Base-by-base conservation (phyloP, 2,888 invertebrate genomes). In the Xestia rhomboidea region DNA sequence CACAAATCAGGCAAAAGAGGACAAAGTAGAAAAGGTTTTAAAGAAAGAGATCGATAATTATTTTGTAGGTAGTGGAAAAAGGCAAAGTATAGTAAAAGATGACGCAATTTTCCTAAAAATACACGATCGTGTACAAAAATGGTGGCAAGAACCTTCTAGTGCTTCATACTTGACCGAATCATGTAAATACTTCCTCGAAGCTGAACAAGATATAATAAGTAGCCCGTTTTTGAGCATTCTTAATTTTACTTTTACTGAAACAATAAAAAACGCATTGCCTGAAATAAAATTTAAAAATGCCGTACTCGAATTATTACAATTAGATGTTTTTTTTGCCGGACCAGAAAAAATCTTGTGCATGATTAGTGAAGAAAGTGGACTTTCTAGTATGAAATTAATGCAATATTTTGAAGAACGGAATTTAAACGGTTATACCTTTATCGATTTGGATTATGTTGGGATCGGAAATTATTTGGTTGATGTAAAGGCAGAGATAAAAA, bases 71-170 rank as follows among this genome's bases (percentile, higher is more conserved):
- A 68, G 54, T 68, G 49, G 24, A 44, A 2, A 46, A 34, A 73
- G 60, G 7, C 70, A 70, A 66, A 67, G 69, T 38, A 69, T 68
- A 34, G 34, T 83, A 18, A 85, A 87, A 73, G 38, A 51, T 34
- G 82, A 84, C 62, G 81, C 86, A 18, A 80, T 89, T 46, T 89
- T 83, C 68, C 66, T 84, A 15, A 75, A 76, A 69, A 78, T 87
- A 64, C 88, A 89, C 27, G 84, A 89, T 51, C 74, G 60, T 27
- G n/a, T 89, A 34, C 89, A 88, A 71, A 88, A 87, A n/a, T 89
- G 89, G 88, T 86, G 89, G 84, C 83, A 87, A 75, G 46, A 71
- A 11, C 73, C 72, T 4, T 62, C 51, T 27, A 57, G 30, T 0
- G 84, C 79, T 13, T 57, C 73, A 10, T 88, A 85, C 74, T 79